Percentiles rank a stretch among this genome's conserved stretches.
These are phyloP conservation scores for Formicarius rufipectus DNA, from an alignment of 2,113 vertebrate genomes.

Conservation along the genomic window DNA sequence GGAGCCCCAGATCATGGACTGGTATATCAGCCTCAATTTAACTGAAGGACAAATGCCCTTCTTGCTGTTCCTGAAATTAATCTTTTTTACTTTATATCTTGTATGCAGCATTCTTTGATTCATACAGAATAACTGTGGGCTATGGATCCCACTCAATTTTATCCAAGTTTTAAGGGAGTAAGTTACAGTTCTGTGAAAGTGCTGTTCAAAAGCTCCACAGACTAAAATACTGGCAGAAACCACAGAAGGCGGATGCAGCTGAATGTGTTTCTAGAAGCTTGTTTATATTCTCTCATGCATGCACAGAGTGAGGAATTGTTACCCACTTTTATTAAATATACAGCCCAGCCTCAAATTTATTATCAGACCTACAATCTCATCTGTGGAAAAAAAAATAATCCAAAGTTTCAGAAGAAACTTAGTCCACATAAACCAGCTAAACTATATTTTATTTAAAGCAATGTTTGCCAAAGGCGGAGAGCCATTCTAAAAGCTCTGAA, in stretches of 20 bases:
- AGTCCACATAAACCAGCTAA: not conserved
- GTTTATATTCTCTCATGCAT: conserved; percentile 36
- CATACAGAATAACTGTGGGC: not conserved
- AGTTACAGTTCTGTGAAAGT: not conserved
- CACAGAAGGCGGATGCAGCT: not conserved
- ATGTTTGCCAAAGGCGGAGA: not conserved
- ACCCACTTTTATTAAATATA: not conserved
- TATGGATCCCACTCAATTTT: not conserved
- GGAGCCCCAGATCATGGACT: not conserved
- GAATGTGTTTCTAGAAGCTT: conserved; percentile 63
- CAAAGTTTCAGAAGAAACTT: not conserved
- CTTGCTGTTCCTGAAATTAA: not conserved
- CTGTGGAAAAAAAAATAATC: not conserved
- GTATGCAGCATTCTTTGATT: not conserved
- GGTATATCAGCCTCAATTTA: not conserved
- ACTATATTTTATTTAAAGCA: not conserved
- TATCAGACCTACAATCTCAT: not conserved
- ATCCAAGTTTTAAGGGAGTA: not conserved
- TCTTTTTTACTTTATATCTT: not conserved
- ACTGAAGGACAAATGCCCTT: not conserved
- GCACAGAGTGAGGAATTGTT: conserved; percentile 52
- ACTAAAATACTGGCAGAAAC: not conserved
- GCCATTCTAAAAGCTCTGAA: not conserved
- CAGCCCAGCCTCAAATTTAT: conserved; percentile 57
- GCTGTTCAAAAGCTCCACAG: not conserved